Conservation (phyloP, 2,888 invertebrate species). For the Brenthis daphne region DNA sequence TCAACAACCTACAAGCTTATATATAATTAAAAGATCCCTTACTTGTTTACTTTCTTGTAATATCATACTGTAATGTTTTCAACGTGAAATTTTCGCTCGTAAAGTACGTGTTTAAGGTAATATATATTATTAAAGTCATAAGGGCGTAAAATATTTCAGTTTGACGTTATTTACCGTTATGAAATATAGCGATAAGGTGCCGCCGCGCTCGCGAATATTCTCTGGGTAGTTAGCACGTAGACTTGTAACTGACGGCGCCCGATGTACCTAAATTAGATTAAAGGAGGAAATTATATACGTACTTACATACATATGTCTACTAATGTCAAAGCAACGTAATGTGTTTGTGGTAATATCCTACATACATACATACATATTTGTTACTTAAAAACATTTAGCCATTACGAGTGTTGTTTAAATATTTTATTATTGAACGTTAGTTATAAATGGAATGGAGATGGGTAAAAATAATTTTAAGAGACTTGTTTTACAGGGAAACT, state of each 20-base stretch:
- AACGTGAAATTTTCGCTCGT: neutral
- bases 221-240: conserved; percentile 56
- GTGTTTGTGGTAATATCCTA: neutral
- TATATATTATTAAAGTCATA: conserved; percentile 11
- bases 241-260: conserved; percentile 43
- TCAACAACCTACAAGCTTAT: no score
- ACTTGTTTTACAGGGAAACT: no score
- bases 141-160: conserved; percentile 16
- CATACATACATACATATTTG: neutral
- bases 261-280: conserved; percentile 12
- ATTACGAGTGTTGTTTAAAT: no score
- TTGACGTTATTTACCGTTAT: conserved; percentile 19
- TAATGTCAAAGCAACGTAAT: no score
- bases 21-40: neutral
- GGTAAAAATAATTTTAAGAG: no score
- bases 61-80: neutral
- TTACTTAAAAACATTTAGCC: no score
- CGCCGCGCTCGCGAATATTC: conserved; percentile 52
- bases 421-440: no score
- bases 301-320: neutral
- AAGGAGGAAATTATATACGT: neutral
- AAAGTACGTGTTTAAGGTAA: conserved; percentile 4
- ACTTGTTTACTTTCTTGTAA: neutral
- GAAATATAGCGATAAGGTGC: conserved; percentile 45
- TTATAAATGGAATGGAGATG: no score